Evolutionary conservation across 2,113 vertebrate genomes (phyloP).

Genomic region (Dermatemys mawii): DNA sequence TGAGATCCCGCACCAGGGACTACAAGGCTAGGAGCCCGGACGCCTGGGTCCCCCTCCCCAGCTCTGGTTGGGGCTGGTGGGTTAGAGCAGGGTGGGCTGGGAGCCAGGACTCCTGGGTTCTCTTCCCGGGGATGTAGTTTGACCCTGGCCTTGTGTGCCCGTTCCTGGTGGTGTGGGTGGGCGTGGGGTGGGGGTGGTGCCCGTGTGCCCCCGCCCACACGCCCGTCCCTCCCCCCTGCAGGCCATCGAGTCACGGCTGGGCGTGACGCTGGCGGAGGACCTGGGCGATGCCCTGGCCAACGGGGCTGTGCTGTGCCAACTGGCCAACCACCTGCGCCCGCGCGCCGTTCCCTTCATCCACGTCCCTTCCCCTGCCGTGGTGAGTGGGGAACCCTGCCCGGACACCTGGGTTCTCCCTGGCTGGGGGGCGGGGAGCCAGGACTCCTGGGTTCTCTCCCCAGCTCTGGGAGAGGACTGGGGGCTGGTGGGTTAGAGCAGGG

Average conservation of each 20-base stretch:
- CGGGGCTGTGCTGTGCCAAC: slow-evolving; percentile 88
- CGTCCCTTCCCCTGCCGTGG: slow-evolving; percentile 91
- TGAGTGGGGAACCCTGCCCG: slow-evolving; percentile 63
- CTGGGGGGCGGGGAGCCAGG: no score
- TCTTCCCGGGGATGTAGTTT: neutral
- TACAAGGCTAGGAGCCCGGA: neutral
- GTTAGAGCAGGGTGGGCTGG: neutral
- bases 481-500: no score
- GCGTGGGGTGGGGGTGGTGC: neutral
- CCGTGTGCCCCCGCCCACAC: no score
- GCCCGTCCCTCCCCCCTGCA: slow-evolving; percentile 15
- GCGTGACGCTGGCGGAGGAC: slow-evolving; percentile 81
- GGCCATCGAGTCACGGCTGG: slow-evolving; percentile 84
- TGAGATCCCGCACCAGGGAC: neutral
- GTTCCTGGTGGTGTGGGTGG: neutral
- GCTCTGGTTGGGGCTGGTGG: neutral
- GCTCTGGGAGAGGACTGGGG: no score
- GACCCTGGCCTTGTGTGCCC: neutral
- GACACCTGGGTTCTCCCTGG: neutral
- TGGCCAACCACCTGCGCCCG: slow-evolving; percentile 86
- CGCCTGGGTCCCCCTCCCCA: neutral
- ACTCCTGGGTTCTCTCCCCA: no score
- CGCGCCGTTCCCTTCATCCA: slow-evolving; percentile 89
- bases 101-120: neutral
- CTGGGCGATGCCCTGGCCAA: slow-evolving; percentile 84